Percentiles rank a stretch among this genome's conserved stretches.
Evolutionary conservation across 2,113 vertebrate genomes (phyloP).

Genomic region (Gopherus evgoodei): DNA sequence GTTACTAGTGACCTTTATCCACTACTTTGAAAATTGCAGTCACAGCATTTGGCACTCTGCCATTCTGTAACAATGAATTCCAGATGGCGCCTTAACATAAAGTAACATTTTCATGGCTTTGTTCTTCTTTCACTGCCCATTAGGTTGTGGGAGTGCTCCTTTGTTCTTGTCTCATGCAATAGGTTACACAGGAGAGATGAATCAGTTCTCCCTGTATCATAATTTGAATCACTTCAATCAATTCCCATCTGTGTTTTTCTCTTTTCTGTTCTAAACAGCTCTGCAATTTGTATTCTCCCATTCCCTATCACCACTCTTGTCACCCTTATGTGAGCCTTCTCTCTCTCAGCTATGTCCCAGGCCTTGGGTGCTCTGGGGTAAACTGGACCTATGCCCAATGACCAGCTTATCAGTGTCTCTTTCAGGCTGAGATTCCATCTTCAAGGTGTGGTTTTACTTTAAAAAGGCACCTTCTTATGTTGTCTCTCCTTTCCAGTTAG

Average conservation of each 20-base stretch:
- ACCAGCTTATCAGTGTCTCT: neutral
- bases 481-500: neutral
- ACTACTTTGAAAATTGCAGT: neutral
- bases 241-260: neutral
- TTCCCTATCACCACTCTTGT: neutral
- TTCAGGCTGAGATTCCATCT: neutral
- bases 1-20: neutral
- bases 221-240: neutral
- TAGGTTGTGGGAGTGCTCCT: neutral
- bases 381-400: neutral
- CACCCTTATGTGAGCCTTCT: neutral
- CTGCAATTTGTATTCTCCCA: neutral
- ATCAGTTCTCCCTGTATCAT: neutral
- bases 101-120: accelerated
- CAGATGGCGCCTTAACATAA: neutral
- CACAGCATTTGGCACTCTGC: neutral
- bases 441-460: neutral
- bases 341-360: neutral
- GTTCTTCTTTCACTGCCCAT: neutral
- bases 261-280: neutral
- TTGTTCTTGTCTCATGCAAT: accelerated
- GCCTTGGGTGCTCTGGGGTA: neutral
- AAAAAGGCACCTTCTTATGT: neutral
- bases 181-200: neutral
- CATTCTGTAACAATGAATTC: neutral